These are phyloP conservation scores for Epizoanthus scotinus DNA, from an alignment of 92 coral and sea anemone genomes.

Conservation along the genomic window DNA sequence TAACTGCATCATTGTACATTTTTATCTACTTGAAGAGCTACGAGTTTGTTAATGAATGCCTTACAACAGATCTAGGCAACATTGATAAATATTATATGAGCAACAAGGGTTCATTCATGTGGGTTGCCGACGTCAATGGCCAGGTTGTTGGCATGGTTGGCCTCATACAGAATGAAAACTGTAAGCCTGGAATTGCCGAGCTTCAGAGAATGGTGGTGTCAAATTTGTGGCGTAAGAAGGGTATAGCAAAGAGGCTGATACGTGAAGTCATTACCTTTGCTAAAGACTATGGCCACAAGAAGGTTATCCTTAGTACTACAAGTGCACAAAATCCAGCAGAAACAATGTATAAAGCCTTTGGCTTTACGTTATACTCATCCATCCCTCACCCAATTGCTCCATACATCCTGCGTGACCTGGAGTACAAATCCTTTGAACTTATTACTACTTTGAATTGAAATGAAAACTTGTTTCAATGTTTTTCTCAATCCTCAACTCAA, in stretches of 20 bases:
- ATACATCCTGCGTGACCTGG: conserved; percentile 57
- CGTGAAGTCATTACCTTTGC: conserved; percentile 56
- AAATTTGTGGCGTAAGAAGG: conserved; percentile 54
- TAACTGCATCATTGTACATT: conserved; percentile 70
- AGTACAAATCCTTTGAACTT: conserved; percentile 57
- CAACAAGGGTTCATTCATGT: conserved; percentile 60
- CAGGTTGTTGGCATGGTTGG: conserved; percentile 85
- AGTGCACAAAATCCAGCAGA: conserved; percentile 70
- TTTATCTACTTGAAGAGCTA: conserved; percentile 59
- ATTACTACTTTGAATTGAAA: conserved; percentile 40
- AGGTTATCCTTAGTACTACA: conserved; percentile 61
- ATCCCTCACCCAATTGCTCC: conserved; percentile 63
- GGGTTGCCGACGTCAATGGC: conserved; percentile 73
- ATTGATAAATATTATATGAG: conserved; percentile 67
- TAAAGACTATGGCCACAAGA: conserved; percentile 47
- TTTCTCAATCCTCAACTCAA: too few relatives aligned
- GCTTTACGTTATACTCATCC: conserved; percentile 51
- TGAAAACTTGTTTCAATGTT: too few relatives aligned
- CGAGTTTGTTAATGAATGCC: conserved; percentile 57
- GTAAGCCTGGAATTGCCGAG: conserved; percentile 70
- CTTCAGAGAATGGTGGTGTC: conserved; percentile 80
- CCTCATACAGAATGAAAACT: conserved; percentile 45
- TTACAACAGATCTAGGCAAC: conserved; percentile 63
- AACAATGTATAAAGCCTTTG: conserved; percentile 57
- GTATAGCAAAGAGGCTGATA: conserved; percentile 68